phyloP scores from a whole-genome alignment of 1,140 invertebrate species.

The Eriosoma lanigerum region DNA sequence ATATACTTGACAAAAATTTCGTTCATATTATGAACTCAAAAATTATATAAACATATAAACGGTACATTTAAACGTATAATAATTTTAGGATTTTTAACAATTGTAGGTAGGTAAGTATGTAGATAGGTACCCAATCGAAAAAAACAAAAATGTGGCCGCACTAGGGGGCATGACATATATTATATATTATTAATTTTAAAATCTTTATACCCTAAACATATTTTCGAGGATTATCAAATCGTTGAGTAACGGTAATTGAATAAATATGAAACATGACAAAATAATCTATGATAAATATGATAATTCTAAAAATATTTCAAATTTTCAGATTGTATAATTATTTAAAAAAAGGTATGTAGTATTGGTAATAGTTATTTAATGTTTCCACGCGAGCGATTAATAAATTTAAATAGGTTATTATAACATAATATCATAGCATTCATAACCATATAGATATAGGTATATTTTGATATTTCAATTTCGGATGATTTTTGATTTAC shows the following conservation, averaged over 20 bases:
- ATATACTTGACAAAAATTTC: background rate
- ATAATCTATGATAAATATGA: background rate
- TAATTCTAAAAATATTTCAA: background rate
- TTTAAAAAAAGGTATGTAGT: background rate
- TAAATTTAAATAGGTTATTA: too few relatives aligned
- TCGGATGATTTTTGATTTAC: too few relatives aligned
- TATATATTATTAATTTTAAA: background rate
- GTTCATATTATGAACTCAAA: background rate
- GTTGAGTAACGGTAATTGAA: background rate
- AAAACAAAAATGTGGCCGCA: slow-evolving; percentile 5
- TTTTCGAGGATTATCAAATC: slow-evolving; percentile 11
- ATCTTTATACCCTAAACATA: background rate
- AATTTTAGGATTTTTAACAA: background rate
- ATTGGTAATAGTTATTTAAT: too few relatives aligned
- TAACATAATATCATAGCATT: too few relatives aligned
- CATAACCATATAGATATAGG: too few relatives aligned
- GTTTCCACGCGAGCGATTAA: too few relatives aligned
- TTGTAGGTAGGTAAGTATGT: too few relatives aligned
- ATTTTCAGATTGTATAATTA: background rate
- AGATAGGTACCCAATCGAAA: too few relatives aligned
- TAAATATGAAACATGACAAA: background rate
- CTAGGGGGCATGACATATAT: background rate
- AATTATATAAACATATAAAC: background rate
- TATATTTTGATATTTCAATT: too few relatives aligned
- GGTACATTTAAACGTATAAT: background rate